A percentile compares a stretch with the other conserved stretches of the same genome.
These are phyloP conservation scores for Callipepla squamata DNA, from an alignment of 2,113 vertebrate species.

Conservation along the genomic window DNA sequence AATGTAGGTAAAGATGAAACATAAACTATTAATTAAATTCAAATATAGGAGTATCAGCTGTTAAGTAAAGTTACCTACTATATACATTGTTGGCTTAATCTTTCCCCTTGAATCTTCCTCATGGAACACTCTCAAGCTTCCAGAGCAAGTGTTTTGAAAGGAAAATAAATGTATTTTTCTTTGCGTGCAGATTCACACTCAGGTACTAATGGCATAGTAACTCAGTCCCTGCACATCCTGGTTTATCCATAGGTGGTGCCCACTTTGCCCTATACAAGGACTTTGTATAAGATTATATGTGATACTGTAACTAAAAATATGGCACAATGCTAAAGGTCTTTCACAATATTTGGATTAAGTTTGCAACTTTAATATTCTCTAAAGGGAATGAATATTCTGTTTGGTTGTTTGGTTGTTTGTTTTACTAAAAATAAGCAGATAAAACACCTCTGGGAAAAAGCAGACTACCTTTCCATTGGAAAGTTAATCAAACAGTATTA, in stretches of 20 bases:
- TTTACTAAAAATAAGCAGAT: not conserved
- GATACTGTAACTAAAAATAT: not conserved
- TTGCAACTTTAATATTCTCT: not conserved
- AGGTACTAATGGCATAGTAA: conserved; percentile 15
- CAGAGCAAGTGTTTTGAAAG: not conserved
- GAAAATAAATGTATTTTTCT: not conserved
- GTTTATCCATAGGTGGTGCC: not conserved
- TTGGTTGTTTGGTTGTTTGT: not conserved
- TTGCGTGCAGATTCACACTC: not conserved
- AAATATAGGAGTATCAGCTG: conserved; percentile 26
- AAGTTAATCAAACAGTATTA: not conserved
- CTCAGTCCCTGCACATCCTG: not conserved
- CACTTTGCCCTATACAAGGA: not conserved
- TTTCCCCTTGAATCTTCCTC: conserved; percentile 9
- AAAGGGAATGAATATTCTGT: not conserved
- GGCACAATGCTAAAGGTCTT: not conserved
- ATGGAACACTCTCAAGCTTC: not conserved
- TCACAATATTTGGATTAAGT: not conserved
- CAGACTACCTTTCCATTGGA: not conserved
- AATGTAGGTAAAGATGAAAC: conserved; percentile 8
- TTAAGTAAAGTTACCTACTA: not conserved
- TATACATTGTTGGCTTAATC: not conserved
- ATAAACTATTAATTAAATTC: conserved; percentile 18
- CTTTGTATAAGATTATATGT: not conserved
- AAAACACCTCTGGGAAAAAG: not conserved